Base-by-base conservation (phyloP, 2,113 vertebrate genomes). In the Mastomys coucha region DNA sequence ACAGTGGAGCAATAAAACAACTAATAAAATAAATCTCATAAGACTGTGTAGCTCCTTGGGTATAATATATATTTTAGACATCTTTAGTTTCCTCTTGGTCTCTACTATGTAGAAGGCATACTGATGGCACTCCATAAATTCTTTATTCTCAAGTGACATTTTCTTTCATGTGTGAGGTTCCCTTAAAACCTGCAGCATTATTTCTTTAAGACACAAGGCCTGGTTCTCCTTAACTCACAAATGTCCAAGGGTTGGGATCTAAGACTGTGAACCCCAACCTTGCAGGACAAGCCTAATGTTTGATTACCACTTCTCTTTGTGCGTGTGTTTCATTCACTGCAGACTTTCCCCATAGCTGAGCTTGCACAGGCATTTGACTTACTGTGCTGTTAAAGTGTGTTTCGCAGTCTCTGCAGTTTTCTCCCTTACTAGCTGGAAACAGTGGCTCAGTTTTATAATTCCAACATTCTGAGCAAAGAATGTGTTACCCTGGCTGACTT, bases 391-490 rank as follows among this genome's bases (percentile, higher is more conserved):
- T 63, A 36, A 82, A 75, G 22, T 28, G 67, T 33, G 63, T 91
- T 96, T 95, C 26, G 5, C 60, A 91, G 78, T 73, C n/a, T 78
- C 82, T 91, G 56, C 56, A 75, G 16, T 45, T 92, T 86, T 88
- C 53, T 75, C 28, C 33, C 51, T 36, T 42, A 7, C 78, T 72
- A 56, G 45, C 72, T 93, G 76, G 92, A 92, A 91, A 56, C 53
- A 60, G 9, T 73, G 51, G 19, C 82, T 86, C 33, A 7, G 53
- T 89, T 96, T 96, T 95, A 81, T 89, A 72, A 94, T 96, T 91
- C 91, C 94, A 86, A 67, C 65, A 89, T 73, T 95, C 90, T 67
- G 58, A 89, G 45, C 69, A 91, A 94, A 95, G 60, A 93, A 95
- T 90, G 49, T 88, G 20, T 87, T 91, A 78, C 39, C n/a, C 39